Conservation (phyloP, 2,797 vertebrate genomes). For the Pangasius larnaudii region DNA sequence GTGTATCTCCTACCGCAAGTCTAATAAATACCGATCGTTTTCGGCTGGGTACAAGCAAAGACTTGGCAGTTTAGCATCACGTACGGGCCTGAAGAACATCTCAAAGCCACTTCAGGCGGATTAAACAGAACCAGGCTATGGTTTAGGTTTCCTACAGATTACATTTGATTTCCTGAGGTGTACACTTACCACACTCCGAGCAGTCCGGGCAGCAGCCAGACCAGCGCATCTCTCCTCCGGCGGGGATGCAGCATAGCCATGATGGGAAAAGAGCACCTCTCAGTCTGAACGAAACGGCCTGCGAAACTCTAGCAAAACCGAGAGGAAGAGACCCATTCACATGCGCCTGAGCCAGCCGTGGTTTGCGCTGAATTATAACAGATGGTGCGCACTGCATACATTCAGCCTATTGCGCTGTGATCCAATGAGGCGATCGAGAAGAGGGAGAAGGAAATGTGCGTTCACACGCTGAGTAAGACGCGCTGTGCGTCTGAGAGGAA, state of each 20-base stretch:
- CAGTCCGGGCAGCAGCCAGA: slow-evolving; percentile 68
- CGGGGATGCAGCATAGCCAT: slow-evolving; percentile 54
- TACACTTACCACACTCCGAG: slow-evolving; percentile 75
- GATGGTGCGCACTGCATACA: slow-evolving; percentile 38
- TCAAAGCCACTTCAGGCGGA: not conserved
- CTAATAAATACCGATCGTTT: not conserved
- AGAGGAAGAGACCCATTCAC: not conserved
- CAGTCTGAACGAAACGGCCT: slow-evolving; percentile 25
- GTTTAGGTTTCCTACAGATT: not conserved
- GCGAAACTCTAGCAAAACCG: not conserved
- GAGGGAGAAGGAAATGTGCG: slow-evolving; percentile 20
- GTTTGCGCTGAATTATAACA: not conserved
- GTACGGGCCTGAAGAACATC: not conserved
- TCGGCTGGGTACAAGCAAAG: not conserved
- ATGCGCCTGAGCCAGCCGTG: not conserved
- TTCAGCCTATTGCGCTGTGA: slow-evolving; percentile 42
- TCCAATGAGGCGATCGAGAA: slow-evolving; percentile 37
- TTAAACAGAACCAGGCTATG: not conserved
- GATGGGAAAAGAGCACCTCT: not conserved
- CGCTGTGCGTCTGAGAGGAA: slow-evolving; percentile 15
- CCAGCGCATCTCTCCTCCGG: slow-evolving; percentile 63
- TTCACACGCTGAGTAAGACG: slow-evolving; percentile 23
- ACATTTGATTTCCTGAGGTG: not conserved
- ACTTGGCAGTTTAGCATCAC: not conserved
- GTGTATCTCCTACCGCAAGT: not conserved